These are phyloP conservation scores for Antidorcas marsupialis DNA, from an alignment of 2,113 vertebrate genomes.

Conservation along the genomic window DNA sequence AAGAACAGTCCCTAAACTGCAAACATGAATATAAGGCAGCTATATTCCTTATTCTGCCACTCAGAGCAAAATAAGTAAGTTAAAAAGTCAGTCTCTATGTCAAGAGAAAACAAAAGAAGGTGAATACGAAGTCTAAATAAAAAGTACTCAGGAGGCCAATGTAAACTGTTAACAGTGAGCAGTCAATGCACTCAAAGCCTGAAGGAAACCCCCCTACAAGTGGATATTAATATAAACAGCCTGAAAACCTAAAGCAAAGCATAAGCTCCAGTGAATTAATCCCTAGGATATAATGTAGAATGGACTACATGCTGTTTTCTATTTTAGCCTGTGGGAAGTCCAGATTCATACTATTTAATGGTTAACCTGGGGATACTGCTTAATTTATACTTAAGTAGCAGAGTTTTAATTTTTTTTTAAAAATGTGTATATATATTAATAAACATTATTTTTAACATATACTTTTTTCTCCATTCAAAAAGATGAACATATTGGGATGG, in stretches of 20 bases:
- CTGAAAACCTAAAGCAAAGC: background rate
- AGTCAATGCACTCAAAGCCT: background rate
- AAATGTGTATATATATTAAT: background rate
- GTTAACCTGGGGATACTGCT: background rate
- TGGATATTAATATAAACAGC: background rate
- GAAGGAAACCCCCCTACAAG: background rate
- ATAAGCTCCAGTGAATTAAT: background rate
- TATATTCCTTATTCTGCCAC: background rate
- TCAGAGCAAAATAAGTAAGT: background rate
- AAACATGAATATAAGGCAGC: background rate
- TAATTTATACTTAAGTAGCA: background rate
- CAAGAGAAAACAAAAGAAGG: background rate
- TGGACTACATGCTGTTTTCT: background rate
- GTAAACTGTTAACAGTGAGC: background rate
- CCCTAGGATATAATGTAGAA: background rate
- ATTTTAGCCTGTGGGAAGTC: background rate
- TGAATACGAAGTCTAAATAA: background rate
- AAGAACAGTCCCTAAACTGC: background rate
- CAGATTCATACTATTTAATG: background rate
- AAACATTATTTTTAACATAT: conserved; percentile 13
- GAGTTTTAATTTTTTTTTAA: background rate
- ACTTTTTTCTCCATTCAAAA: background rate
- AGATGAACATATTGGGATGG: background rate
- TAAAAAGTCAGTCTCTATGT: background rate
- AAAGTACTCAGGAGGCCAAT: background rate